Percentiles rank a stretch among this genome's conserved stretches.
These are phyloP conservation scores for Hestina assimilis DNA, from an alignment of 1,140 invertebrate species.

Conservation along the genomic window DNA sequence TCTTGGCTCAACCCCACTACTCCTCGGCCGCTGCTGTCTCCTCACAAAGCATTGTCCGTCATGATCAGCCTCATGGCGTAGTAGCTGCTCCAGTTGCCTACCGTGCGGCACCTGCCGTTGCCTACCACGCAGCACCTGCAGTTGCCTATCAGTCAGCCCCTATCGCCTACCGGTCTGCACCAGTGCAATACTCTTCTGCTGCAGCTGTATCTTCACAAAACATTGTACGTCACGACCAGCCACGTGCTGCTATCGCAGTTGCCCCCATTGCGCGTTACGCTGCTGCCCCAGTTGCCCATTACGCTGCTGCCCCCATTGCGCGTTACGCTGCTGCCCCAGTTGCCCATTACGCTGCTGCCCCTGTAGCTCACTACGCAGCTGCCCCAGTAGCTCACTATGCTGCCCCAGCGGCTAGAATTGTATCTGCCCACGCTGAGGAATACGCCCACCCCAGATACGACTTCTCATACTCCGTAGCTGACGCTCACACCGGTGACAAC, in stretches of 20 bases:
- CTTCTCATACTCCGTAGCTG: constrained; percentile 37
- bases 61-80: constrained; percentile 35
- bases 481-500: constrained; percentile 38
- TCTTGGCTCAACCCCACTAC: constrained; percentile 46
- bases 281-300: constrained; percentile 7
- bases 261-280: too few relatives aligned
- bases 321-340: constrained; percentile 15
- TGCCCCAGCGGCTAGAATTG: too few relatives aligned
- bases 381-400: too few relatives aligned
- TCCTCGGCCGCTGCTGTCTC: constrained; percentile 51
- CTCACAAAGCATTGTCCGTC: constrained; percentile 55
- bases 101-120: constrained; percentile 32
- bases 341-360: constrained; percentile 38
- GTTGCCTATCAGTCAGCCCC: constrained; percentile 29
- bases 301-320: constrained; percentile 26
- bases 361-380: too few relatives aligned
- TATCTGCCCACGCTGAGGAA: too few relatives aligned
- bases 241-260: constrained; percentile 17
- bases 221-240: constrained; percentile 38
- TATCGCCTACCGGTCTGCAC: constrained; percentile 32
- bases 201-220: constrained; percentile 41
- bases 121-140: constrained; percentile 34
- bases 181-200: constrained; percentile 31
- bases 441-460: constrained; percentile 40
- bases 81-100: constrained; percentile 30